These are phyloP conservation scores for Oreochromis grahami DNA, from an alignment of 2,797 vertebrate species.

Conservation along the genomic window DNA sequence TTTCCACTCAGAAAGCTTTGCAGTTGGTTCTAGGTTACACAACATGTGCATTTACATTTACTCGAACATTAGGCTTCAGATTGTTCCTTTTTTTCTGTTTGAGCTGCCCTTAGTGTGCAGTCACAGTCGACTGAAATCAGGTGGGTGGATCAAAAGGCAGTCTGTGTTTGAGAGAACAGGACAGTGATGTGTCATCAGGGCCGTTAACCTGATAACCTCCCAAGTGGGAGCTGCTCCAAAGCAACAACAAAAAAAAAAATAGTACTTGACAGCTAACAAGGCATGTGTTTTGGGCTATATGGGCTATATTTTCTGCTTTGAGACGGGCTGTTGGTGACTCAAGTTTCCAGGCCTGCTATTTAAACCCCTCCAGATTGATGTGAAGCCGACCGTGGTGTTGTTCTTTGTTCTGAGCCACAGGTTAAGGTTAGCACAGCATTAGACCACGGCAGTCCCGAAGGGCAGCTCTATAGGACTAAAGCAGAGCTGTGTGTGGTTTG, in stretches of 20 bases:
- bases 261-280: constrained; percentile 3
- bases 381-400: constrained; percentile 39
- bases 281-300: constrained; percentile 15
- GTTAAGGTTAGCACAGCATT: constrained; percentile 56
- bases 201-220: constrained; percentile 59
- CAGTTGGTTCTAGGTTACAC: constrained; percentile 40
- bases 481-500: constrained; percentile 68
- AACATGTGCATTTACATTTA: constrained; percentile 53
- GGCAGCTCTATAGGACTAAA: constrained; percentile 55
- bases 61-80: constrained; percentile 28
- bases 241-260: constrained; percentile 14
- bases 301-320: constrained; percentile 19
- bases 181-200: constrained; percentile 45
- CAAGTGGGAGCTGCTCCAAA: constrained; percentile 31
- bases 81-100: constrained; percentile 32
- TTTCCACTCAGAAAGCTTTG: constrained; percentile 20
- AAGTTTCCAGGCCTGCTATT: constrained; percentile 65
- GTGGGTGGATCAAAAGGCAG: constrained; percentile 60
- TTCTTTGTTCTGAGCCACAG: constrained; percentile 58
- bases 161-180: constrained; percentile 51
- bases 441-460: constrained; percentile 41
- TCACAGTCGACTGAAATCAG: constrained; percentile 39
- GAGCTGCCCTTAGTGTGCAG: constrained; percentile 38
- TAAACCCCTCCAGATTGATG: constrained; percentile 60
- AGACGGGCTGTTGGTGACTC: constrained; percentile 31